These are phyloP conservation scores for Cephus nigrinus DNA, from an alignment of 2,888 invertebrate genomes.

Conservation along the genomic window DNA sequence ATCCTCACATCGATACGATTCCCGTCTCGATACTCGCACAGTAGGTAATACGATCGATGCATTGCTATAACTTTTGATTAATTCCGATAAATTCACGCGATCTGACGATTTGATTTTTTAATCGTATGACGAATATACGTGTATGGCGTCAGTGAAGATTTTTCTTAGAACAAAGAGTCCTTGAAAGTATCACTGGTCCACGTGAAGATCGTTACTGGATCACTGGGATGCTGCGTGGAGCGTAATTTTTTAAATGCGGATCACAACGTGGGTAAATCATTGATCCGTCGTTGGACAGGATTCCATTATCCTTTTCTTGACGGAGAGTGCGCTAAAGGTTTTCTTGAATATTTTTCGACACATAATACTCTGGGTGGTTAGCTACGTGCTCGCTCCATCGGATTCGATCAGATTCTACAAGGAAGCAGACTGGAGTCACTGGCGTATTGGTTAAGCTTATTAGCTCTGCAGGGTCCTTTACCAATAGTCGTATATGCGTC, in stretches of 20 bases:
- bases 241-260: neutral
- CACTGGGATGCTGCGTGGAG: neutral
- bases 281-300: neutral
- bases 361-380: conserved; percentile 63
- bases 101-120: neutral
- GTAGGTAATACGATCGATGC: conserved; percentile 3
- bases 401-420: conserved; percentile 51
- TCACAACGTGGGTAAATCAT: neutral
- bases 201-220: neutral
- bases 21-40: neutral
- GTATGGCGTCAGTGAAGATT: neutral
- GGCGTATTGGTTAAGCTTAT: neutral
- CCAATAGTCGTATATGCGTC: neutral
- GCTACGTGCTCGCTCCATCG: conserved; percentile 58
- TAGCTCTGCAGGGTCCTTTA: neutral
- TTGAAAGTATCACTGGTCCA: neutral
- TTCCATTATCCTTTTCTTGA: neutral
- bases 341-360: conserved; percentile 45
- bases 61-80: neutral
- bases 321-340: neutral
- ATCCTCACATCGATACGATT: conserved; percentile 56
- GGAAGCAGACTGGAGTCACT: conserved; percentile 12
- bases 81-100: neutral
- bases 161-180: neutral
- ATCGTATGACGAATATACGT: neutral